Conservation (phyloP, 2,888 invertebrate genomes). For the Chrysolina oricalcia region DNA sequence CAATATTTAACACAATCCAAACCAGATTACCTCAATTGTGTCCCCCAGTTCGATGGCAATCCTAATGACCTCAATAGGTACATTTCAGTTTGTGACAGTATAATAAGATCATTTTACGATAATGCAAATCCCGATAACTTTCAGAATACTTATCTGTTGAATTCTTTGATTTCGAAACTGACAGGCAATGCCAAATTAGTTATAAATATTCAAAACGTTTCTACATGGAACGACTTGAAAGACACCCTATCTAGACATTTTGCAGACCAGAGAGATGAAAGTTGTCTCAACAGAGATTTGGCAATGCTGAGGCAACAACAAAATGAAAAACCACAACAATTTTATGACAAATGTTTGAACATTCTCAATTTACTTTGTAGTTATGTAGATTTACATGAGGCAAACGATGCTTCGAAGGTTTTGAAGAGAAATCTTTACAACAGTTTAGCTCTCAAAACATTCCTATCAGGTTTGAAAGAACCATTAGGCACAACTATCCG, state of each 20-base stretch:
- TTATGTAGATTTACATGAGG: constrained; percentile 40
- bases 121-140: constrained; percentile 37
- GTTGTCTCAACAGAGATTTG: too few species aligned
- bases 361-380: constrained; percentile 42
- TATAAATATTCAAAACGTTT: constrained; percentile 37
- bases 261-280: constrained; percentile 48
- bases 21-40: background rate
- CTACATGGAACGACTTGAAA: constrained; percentile 12
- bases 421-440: constrained; percentile 32
- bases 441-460: constrained; percentile 34
- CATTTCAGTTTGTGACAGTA: background rate
- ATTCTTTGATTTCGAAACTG: constrained; percentile 36
- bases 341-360: constrained; percentile 40
- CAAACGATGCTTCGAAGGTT: constrained; percentile 10
- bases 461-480: constrained; percentile 31
- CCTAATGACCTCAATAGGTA: background rate
- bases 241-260: constrained; percentile 25
- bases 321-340: constrained; percentile 50
- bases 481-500: constrained; percentile 34
- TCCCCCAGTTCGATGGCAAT: background rate
- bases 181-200: constrained; percentile 36
- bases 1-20: too few species aligned
- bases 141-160: constrained; percentile 43
- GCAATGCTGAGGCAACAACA: constrained; percentile 43
- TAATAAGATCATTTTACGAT: background rate